Evolutionary conservation across 2,797 vertebrate species (phyloP).

Genomic region (Taenioides sp.): DNA sequence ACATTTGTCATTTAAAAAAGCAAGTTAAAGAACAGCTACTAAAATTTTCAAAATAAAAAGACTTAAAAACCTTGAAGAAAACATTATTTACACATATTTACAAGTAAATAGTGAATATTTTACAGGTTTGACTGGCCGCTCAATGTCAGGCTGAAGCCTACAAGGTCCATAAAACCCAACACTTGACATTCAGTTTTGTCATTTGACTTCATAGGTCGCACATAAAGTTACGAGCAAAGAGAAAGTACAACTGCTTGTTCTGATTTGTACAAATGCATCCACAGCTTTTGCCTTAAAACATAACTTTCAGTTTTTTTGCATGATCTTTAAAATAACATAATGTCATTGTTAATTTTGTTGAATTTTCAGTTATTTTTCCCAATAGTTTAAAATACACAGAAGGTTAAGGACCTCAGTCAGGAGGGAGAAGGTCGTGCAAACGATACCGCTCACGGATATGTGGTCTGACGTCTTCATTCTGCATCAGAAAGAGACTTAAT

Average conservation of each 20-base stretch:
- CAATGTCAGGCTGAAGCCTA: constrained; percentile 86
- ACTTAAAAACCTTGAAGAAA: constrained; percentile 91
- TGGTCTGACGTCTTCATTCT: constrained; percentile 98
- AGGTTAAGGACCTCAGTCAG: constrained; percentile 58
- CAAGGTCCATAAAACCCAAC: constrained; percentile 89
- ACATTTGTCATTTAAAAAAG: constrained; percentile 69
- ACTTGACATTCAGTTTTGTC: constrained; percentile 77
- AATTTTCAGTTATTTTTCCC: constrained; percentile 37
- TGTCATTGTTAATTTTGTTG: constrained; percentile 44
- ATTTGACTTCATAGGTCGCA: constrained; percentile 37
- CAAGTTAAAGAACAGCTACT: constrained; percentile 92
- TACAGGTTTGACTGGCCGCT: constrained; percentile 89
- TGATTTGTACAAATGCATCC: constrained; percentile 50
- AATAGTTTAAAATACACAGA: constrained; percentile 23
- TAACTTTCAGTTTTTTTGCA: constrained; percentile 42
- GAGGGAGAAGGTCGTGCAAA: constrained; percentile 92
- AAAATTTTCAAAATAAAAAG: constrained; percentile 86
- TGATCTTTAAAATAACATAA: constrained; percentile 33
- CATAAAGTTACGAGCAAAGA: constrained; percentile 37
- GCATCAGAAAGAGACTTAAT: background rate
- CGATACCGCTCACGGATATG: constrained; percentile 96
- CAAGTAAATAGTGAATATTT: constrained; percentile 69
- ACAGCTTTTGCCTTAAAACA: constrained; percentile 38
- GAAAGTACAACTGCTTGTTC: constrained; percentile 41
- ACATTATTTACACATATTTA: constrained; percentile 86